Evolutionary conservation across 2,113 vertebrate genomes (phyloP), one percentile per base, ranked within the genome.

Genomic region (Alexandromys fortis): DNA sequence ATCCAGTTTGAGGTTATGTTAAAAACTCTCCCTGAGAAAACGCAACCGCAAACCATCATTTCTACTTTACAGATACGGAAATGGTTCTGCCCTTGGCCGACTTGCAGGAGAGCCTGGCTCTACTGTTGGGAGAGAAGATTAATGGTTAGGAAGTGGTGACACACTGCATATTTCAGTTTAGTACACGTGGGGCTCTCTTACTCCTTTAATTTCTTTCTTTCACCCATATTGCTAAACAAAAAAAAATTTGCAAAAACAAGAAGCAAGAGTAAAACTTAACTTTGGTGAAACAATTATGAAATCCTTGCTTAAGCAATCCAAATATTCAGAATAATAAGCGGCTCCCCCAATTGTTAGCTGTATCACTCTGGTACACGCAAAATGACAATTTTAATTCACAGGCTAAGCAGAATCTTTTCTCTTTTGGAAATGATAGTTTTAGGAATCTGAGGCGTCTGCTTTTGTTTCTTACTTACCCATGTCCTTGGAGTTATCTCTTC

Each of bases 211-310:
- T 94, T 93, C 47, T 33, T 86, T 85, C 52, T 75, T 96, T 65
- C 7, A 79, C 11, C 26, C 8, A 35, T 45, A 28, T 70, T 47
- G 61, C 26, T 47, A 35, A 47, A 49, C 30, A 45, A 63, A 94
- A 86, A 86, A 52, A 49, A 13, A 2, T 49, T 47, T 3, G 4
- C 0, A 16, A 68, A 33, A 33, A 17, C 5, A 35, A 33, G 67
- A 38, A 78, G 3, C 38, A 91, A 95, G 73, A 52, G 52, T 24
- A 91, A 97, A 95, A 49, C 28, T 79, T 75, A 61, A 86, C 90
- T 58, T 76, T 86, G 30, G 63, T 14, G 9, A 65, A 93, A 38
- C 35, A 21, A 38, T 61, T 47, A 58, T 91, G n/a, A 63, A 94
- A 68, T 49, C 61, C 79, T 70, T 42, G 38, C 11, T n/a, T 58